Conservation (phyloP, 2,888 invertebrate genomes). For the Poecilobothrus nobilitatus region DNA sequence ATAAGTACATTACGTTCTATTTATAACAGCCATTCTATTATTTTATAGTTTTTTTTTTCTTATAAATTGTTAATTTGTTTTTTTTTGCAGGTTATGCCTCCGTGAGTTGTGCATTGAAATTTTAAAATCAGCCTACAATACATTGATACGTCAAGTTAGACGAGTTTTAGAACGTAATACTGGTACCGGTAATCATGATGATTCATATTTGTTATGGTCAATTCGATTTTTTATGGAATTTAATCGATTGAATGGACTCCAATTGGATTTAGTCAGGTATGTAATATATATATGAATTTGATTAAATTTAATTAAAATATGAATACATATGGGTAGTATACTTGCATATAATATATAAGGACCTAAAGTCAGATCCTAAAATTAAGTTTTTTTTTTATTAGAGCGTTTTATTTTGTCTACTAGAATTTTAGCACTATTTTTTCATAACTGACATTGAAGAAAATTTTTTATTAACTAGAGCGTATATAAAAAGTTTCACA, state of each 20-base stretch:
- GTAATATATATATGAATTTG: constrained; percentile 19
- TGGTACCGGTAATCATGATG: constrained; percentile 71
- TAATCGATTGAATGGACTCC: constrained; percentile 78
- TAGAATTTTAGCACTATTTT: no score
- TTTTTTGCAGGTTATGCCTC: constrained; percentile 61
- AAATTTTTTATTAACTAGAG: no score
- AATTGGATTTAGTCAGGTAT: constrained; percentile 83
- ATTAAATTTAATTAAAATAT: constrained; percentile 6
- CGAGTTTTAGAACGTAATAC: constrained; percentile 60
- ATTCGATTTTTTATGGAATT: constrained; percentile 96
- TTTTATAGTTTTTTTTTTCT: constrained; percentile 12
- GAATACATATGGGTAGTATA: no score
- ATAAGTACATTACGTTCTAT: no score
- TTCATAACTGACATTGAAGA: no score
- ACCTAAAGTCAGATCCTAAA: no score
- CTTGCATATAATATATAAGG: no score
- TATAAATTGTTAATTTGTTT: no score
- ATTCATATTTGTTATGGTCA: constrained; percentile 90
- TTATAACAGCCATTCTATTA: not conserved
- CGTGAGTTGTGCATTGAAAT: constrained; percentile 94
- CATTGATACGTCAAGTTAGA: constrained; percentile 80
- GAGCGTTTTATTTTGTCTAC: no score
- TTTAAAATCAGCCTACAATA: constrained; percentile 85
- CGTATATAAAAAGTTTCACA: no score
- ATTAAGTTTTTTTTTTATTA: constrained; percentile 14